These are phyloP conservation scores for Myiotriccus ornatus DNA, from an alignment of 2,797 vertebrate species.

Conservation along the genomic window DNA sequence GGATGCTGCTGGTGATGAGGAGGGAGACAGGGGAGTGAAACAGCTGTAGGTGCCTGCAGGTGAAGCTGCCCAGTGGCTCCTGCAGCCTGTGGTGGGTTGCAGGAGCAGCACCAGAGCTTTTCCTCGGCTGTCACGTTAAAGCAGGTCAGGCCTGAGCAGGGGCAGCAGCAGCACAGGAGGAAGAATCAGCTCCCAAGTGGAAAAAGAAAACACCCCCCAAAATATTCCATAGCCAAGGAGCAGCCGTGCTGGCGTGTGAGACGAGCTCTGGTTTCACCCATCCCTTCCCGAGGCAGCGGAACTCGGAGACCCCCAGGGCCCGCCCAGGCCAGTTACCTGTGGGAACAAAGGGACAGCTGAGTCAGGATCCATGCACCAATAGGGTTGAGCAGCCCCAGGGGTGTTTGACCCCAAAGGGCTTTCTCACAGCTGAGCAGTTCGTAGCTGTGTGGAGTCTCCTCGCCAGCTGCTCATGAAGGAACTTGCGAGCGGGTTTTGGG, in stretches of 20 bases:
- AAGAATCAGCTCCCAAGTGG: background rate
- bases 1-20: background rate
- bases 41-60: background rate
- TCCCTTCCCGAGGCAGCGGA: fast-evolving
- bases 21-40: background rate
- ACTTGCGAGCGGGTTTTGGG: background rate
- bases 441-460: background rate
- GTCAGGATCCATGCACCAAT: fast-evolving
- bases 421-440: background rate
- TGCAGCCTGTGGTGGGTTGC: background rate
- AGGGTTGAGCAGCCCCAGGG: background rate
- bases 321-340: background rate
- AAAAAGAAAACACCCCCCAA: background rate
- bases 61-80: background rate
- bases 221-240: fast-evolving
- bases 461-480: background rate
- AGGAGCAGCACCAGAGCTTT: background rate
- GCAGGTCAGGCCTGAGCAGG: background rate
- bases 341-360: background rate
- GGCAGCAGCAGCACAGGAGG: background rate
- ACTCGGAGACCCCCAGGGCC: background rate
- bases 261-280: background rate
- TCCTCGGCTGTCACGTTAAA: fast-evolving
- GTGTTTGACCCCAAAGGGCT: background rate
- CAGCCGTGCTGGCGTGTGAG: background rate